Evolutionary conservation across 2,797 vertebrate species (phyloP).

Genomic region (Schizothorax lantsangensis): DNA sequence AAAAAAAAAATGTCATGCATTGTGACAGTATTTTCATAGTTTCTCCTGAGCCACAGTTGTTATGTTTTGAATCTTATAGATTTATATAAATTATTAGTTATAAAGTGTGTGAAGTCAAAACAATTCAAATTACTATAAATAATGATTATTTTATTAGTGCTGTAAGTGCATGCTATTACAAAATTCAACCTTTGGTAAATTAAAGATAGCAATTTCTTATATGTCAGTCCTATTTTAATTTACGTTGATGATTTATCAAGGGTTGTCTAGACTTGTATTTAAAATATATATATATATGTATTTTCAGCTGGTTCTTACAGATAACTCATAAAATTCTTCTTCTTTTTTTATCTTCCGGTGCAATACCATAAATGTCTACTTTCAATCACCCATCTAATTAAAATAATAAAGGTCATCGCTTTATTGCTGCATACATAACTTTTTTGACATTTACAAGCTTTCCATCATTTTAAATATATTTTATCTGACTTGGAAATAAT

Average conservation of each 20-base stretch:
- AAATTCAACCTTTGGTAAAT: not conserved
- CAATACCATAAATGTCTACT: not conserved
- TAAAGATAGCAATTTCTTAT: not conserved
- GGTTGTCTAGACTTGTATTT: not conserved
- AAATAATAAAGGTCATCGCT: slow-evolving; percentile 40
- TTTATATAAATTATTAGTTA: not conserved
- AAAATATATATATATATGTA: not conserved
- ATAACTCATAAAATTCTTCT: not conserved
- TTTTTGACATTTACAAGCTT: slow-evolving; percentile 40
- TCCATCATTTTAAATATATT: slow-evolving; percentile 26
- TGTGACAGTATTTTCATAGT: not conserved
- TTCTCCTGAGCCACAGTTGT: not conserved
- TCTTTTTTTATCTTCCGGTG: not conserved
- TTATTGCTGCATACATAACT: slow-evolving; percentile 41
- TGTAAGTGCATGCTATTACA: not conserved
- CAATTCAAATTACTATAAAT: not conserved
- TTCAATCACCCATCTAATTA: slow-evolving; percentile 34
- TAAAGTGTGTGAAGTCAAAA: not conserved
- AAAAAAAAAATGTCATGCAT: not conserved
- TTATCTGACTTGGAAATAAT: slow-evolving; percentile 2
- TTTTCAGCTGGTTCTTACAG: not conserved
- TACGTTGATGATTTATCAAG: not conserved
- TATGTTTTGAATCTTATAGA: not conserved
- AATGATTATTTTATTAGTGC: not conserved
- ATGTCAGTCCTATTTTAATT: not conserved